Percentiles rank a stretch among this genome's conserved stretches.
phyloP scores from a whole-genome alignment of 2,888 invertebrate species.

The Drosophila anomalata region DNA sequence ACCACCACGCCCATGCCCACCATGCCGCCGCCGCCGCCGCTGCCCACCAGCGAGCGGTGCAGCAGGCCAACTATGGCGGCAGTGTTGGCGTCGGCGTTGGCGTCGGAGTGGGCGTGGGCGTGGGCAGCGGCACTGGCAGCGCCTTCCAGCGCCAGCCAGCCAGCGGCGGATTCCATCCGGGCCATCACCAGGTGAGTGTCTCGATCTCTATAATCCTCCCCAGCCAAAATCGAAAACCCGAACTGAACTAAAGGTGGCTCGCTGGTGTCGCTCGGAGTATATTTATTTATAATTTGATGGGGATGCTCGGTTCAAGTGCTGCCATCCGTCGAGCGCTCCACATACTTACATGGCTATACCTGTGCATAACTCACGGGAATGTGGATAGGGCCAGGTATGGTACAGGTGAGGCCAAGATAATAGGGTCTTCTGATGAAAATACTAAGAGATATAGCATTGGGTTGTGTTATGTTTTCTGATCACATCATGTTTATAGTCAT shows the following conservation, averaged over 20 bases:
- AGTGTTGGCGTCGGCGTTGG: conserved; percentile 28
- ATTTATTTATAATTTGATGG: conserved; percentile 37
- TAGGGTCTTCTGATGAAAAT: not conserved
- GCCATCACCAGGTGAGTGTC: conserved; percentile 79
- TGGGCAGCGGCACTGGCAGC: conserved; percentile 80
- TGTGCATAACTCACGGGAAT: conserved; percentile 6
- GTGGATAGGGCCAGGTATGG: conserved; percentile 15
- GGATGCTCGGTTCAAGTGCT: conserved; percentile 60
- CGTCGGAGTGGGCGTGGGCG: conserved; percentile 72
- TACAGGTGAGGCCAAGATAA: conserved; percentile 22
- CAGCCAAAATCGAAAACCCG: conserved; percentile 3
- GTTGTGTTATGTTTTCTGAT: not conserved
- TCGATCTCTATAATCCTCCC: conserved; percentile 48
- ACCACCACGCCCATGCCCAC: conserved; percentile 60
- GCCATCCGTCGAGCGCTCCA: conserved; percentile 59
- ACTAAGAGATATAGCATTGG: too few relatives aligned
- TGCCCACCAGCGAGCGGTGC: conserved; percentile 67
- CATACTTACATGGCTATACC: conserved; percentile 22
- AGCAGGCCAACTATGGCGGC: conserved; percentile 76
- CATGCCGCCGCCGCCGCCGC: conserved; percentile 63
- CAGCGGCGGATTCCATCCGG: conserved; percentile 80
- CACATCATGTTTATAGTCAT: not conserved
- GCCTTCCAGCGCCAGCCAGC: conserved; percentile 81
- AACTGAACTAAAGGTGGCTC: conserved; percentile 20
- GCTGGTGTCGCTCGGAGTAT: conserved; percentile 5